Evolutionary conservation across 2,113 vertebrate species (phyloP), one percentile per base, ranked within the genome.

Genomic region (Delphinapterus leucas): DNA sequence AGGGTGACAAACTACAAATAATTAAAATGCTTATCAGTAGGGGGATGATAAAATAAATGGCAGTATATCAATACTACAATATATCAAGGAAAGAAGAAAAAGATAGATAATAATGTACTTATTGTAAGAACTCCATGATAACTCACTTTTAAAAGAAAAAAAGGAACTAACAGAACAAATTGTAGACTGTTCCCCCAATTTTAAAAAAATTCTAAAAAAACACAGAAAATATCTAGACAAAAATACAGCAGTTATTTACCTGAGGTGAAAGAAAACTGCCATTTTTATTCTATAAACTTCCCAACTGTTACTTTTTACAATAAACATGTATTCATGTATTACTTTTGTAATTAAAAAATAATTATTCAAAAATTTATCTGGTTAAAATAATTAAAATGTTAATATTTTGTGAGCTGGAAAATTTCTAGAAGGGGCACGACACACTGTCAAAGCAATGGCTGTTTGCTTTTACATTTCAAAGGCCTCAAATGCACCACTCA

Each of bases 171-270:
- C 21, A 60, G 33, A 88, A 65, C 13, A 95, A 97, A 95, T 92
- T 26, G 4, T 14, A 65, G 6, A 87, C 20, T 41, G 88, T 68
- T 58, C 17, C 47, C 23, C 3, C 3, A 73, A 49, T 67, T 96
- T 90, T 91, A 81, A 70, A 88, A 93, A 85, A 91, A 67, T 33
- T 70, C 44, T 77, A 33, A 58, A 92, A 95, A 77, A 61, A 36
- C n/a, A 87, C 8, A 33, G 2, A 47, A 21, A 71, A 90, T 53
- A 12, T 58, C 26, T 67, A 93, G 70, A 93, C 20, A 70, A 86
- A 96, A 88, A 77, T 23, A 86, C 0, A 84, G 31, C 33, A 80
- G 36, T 65, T 67, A 86, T 53, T 95, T 77, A 55, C 26, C 28
- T 60, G 60, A 53, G 6, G 12, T 80, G 26, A 60, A 93, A 83